Evolutionary conservation across 2,888 invertebrate species (phyloP), one percentile per base, ranked within the genome.

Genomic region (Opisthograptis luteolata): DNA sequence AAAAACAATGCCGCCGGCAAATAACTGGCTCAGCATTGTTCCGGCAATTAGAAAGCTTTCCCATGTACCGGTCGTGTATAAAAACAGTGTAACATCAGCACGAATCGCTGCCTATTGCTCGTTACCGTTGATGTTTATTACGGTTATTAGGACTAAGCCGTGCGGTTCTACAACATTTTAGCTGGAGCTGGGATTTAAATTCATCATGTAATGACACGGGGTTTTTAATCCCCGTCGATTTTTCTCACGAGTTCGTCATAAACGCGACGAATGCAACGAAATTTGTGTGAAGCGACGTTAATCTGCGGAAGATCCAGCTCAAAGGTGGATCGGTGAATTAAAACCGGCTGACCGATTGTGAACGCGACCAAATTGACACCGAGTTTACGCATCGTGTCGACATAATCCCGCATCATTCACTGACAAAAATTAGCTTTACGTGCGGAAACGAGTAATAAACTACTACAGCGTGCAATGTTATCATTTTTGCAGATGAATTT

Each of bases 21-120:
- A 90, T 88, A 89, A 88, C 89, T 87, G 84, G 89, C 87, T 88
- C 88, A 86, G 88, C 88, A 89, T 90, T 91, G 90, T 90, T 89
- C 87, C 89, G 88, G 87, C 91, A 91, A 90, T 90, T 90, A 91
- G 91, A 90, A 89, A 90, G 91, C 88, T 90, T 91, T 91, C 87
- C 89, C 89, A 87, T 89, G 89, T 89, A 89, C 86, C 83, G 85
- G 84, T 75, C 87, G 87, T 87, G 89, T 89, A 88, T 90, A 89
- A 89, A 89, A 90, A 90, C 89, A 88, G 81, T 85, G 88, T 87
- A 87, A 87, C 88, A 88, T 87, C 87, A 87, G 88, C 88, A 87
- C 86, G 88, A 87, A 87, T 87, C 84, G 87, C 86, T 86, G 84
- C 86, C 87, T 88, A 89, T 87, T 84, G 87, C 89, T 87, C 89